Evolutionary conservation across 1,140 invertebrate species (phyloP).

Genomic region (Saccostrea echinata): DNA sequence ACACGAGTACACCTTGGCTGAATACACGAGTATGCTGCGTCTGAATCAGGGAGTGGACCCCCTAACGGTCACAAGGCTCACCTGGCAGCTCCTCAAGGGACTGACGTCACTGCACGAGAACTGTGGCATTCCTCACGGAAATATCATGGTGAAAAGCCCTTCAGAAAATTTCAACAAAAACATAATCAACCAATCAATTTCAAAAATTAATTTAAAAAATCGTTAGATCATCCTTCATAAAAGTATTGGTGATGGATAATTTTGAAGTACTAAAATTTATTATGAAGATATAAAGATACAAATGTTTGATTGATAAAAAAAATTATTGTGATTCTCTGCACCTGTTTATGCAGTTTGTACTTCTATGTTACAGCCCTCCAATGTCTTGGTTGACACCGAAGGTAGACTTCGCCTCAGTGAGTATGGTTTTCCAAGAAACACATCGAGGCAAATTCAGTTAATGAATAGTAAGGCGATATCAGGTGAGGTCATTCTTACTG

Average conservation of each 20-base stretch:
- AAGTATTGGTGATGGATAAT: too few species aligned
- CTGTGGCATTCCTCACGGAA: constrained; percentile 64
- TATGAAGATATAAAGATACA: too few species aligned
- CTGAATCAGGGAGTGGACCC: constrained; percentile 60
- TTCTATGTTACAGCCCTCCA: constrained; percentile 61
- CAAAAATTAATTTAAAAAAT: too few species aligned
- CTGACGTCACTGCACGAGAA: constrained; percentile 67
- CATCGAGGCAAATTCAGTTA: neutral
- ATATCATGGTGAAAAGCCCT: constrained; percentile 64
- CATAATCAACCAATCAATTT: too few species aligned
- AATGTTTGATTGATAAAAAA: neutral
- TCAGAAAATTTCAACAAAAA: too few species aligned
- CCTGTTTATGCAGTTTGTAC: neutral
- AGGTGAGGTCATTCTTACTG: neutral
- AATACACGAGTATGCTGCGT: constrained; percentile 63
- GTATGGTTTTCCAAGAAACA: constrained; percentile 62
- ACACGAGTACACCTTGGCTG: constrained; percentile 70
- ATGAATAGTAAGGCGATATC: neutral
- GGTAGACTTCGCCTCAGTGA: constrained; percentile 67
- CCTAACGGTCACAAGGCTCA: constrained; percentile 62
- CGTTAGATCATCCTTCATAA: too few species aligned
- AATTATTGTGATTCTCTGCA: too few species aligned
- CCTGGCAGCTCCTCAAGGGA: constrained; percentile 71
- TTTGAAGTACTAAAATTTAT: too few species aligned
- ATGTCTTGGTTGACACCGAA: constrained; percentile 68